phyloP scores from a whole-genome alignment of 1,140 invertebrate species.

The Zaprionus capensis region DNA sequence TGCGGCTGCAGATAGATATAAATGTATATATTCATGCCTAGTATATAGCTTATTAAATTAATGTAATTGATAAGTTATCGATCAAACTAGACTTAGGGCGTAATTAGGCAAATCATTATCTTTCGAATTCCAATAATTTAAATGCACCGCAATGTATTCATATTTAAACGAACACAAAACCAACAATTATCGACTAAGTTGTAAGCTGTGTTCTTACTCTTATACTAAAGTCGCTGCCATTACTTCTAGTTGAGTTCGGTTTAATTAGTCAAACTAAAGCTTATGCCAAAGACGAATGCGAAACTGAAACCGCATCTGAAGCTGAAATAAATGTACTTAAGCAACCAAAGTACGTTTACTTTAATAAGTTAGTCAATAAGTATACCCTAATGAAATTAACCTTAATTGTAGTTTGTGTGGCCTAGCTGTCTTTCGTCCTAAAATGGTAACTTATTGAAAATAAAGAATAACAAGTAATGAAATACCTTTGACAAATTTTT shows the following conservation, averaged over 20 bases:
- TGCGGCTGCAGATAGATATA: conserved; percentile 91
- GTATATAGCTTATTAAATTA: too few relatives aligned
- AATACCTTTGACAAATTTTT: background rate
- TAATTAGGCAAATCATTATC: conserved; percentile 20
- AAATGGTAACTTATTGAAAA: conserved; percentile 21
- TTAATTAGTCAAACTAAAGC: background rate
- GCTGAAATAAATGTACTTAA: conserved; percentile 67
- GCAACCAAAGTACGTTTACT: conserved; percentile 57
- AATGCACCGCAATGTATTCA: conserved; percentile 64
- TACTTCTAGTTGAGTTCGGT: conserved; percentile 53
- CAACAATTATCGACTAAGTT: conserved; percentile 21
- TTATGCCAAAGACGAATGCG: background rate
- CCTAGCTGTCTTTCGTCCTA: conserved; percentile 3
- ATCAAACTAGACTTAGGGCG: conserved; percentile 65
- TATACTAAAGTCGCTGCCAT: conserved; percentile 59
- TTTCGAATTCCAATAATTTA: conserved; percentile 61
- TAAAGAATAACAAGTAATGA: background rate
- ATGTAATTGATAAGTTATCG: conserved; percentile 29
- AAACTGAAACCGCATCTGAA: background rate
- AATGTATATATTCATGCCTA: background rate
- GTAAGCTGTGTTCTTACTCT: conserved; percentile 23
- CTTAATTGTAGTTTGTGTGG: conserved; percentile 6
- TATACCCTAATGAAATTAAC: conserved; percentile 15
- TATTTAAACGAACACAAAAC: conserved; percentile 19
- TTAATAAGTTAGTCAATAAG: conserved; percentile 57